These are phyloP conservation scores for Philantomba maxwellii DNA, from an alignment of 2,113 vertebrate genomes.

Conservation along the genomic window DNA sequence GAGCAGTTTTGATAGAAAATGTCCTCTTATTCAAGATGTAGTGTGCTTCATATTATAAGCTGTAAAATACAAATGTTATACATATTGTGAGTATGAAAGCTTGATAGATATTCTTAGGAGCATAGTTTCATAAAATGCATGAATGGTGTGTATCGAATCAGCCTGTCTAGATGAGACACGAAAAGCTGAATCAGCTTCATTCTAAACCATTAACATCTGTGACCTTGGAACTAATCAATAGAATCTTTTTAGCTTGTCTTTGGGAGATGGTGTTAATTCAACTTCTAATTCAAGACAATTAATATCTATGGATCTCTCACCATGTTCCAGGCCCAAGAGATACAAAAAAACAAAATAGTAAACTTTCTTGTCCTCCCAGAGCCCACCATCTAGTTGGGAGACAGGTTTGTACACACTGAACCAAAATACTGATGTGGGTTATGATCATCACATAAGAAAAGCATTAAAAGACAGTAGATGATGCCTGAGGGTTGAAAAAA, in stretches of 20 bases:
- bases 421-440: not conserved
- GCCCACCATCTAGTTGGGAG: not conserved
- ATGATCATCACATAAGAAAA: not conserved
- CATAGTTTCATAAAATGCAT: not conserved
- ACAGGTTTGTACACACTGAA: not conserved
- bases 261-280: constrained; percentile 23
- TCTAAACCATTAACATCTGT: constrained; percentile 15
- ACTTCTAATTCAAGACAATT: constrained; percentile 21
- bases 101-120: not conserved
- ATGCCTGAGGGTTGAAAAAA: not conserved
- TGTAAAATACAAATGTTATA: not conserved
- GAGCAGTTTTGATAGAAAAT: not conserved
- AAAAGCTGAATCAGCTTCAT: constrained; percentile 46
- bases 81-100: not conserved
- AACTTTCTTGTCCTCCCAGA: not conserved
- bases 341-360: not conserved
- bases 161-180: not conserved
- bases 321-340: not conserved
- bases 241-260: constrained; percentile 17
- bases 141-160: not conserved
- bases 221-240: constrained; percentile 50
- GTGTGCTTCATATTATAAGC: not conserved
- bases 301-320: not conserved
- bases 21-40: not conserved
- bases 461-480: not conserved